These are phyloP conservation scores for Metopia argyrocephala DNA, from an alignment of 2,888 invertebrate species.

Conservation along the genomic window DNA sequence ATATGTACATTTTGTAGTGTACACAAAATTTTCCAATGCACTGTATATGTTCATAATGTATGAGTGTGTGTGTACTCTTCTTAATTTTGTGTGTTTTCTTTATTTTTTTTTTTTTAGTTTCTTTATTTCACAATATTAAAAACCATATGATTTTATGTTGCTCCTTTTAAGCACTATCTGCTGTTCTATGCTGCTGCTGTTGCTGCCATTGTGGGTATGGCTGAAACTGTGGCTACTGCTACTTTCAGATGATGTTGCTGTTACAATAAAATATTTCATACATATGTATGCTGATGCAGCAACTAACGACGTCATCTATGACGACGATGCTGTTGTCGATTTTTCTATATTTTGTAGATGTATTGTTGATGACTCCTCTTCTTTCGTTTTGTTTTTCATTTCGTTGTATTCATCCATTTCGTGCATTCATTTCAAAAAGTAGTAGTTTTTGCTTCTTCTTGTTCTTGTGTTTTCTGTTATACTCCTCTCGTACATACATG, in stretches of 20 bases:
- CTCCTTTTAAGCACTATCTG: constrained; percentile 43
- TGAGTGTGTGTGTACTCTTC: not conserved
- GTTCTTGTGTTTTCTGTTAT: constrained; percentile 5
- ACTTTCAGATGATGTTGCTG: constrained; percentile 20
- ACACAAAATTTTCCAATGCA: not conserved
- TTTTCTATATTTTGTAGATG: constrained; percentile 22
- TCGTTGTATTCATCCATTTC: constrained; percentile 11
- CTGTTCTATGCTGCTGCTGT: constrained; percentile 25
- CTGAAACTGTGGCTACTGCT: not conserved
- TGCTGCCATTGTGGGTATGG: not conserved
- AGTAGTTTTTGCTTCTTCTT: constrained; percentile 42
- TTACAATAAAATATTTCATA: not conserved
- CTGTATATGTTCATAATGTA: not conserved
- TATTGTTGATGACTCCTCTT: too few species aligned
- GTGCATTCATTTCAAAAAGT: too few species aligned
- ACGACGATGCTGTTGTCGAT: constrained; percentile 35
- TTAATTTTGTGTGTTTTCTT: not conserved
- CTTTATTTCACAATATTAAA: constrained; percentile 51
- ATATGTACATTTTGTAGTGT: constrained; percentile 10
- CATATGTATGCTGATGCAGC: constrained; percentile 42
- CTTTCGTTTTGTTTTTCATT: too few species aligned
- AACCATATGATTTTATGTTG: constrained; percentile 59
- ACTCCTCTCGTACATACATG: not conserved
- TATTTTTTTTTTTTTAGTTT: constrained; percentile 10
- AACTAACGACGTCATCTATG: constrained; percentile 8